Evolutionary conservation across 1,140 invertebrate species (phyloP).

Genomic region (Xylocopa sonorina): DNA sequence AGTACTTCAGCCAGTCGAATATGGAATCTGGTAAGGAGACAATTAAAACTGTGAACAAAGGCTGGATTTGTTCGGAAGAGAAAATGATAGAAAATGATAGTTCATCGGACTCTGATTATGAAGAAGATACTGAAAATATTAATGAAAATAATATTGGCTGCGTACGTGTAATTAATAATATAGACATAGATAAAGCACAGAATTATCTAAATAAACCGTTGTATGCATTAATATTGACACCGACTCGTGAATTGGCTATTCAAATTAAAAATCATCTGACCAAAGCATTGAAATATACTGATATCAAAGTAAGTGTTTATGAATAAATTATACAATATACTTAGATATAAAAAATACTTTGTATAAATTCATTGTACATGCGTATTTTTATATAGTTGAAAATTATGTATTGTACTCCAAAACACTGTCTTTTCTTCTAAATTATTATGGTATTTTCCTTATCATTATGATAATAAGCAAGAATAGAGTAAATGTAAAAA

Average conservation of each 20-base stretch:
- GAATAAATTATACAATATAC: slow-evolving; percentile 11
- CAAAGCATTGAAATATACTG: slow-evolving; percentile 91
- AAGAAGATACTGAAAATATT: slow-evolving; percentile 74
- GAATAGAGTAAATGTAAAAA: not conserved
- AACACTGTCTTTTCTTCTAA: too few species aligned
- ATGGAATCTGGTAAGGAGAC: slow-evolving; percentile 44
- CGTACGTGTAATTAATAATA: slow-evolving; percentile 85
- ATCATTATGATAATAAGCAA: too few species aligned
- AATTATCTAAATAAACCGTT: slow-evolving; percentile 81
- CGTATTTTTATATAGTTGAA: too few species aligned
- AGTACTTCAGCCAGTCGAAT: slow-evolving; percentile 67
- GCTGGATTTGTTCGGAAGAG: slow-evolving; percentile 75
- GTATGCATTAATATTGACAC: slow-evolving; percentile 94
- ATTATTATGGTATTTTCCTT: too few species aligned
- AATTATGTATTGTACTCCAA: too few species aligned
- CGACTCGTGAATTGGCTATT: slow-evolving; percentile 97
- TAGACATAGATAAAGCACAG: slow-evolving; percentile 74
- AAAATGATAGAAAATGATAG: slow-evolving; percentile 56
- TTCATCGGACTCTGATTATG: slow-evolving; percentile 69
- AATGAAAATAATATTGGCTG: slow-evolving; percentile 81
- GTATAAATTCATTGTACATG: too few species aligned
- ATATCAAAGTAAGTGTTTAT: slow-evolving; percentile 83
- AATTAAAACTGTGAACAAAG: slow-evolving; percentile 70
- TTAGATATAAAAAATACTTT: not conserved
- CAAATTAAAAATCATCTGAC: slow-evolving; percentile 95